A percentile compares a stretch with the other conserved stretches of the same genome.
These are phyloP conservation scores for Oophaga pumilio DNA, from an alignment of 2,113 vertebrate genomes.

Conservation along the genomic window DNA sequence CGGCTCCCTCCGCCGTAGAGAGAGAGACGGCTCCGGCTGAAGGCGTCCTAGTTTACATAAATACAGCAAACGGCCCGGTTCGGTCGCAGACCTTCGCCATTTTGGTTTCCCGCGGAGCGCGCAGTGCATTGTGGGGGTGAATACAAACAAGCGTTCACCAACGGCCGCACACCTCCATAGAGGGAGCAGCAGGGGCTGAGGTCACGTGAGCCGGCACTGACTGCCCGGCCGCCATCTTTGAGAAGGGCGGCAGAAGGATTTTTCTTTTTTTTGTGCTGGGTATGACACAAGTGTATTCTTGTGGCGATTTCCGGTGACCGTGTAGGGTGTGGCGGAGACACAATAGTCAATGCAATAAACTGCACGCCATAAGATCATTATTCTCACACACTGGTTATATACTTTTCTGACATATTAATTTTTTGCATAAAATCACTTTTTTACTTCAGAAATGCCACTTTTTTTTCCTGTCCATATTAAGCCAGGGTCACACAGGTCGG, in stretches of 20 bases:
- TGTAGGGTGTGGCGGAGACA: not conserved
- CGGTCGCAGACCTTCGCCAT: conserved; percentile 79
- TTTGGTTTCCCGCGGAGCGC: conserved; percentile 91
- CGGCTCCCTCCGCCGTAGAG: conserved; percentile 47
- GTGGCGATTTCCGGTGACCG: not conserved
- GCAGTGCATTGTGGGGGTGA: conserved; percentile 84
- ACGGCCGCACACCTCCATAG: conserved; percentile 20
- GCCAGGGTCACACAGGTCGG: too few species aligned
- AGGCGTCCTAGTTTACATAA: not conserved
- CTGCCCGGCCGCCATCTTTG: not conserved
- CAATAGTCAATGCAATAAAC: not conserved
- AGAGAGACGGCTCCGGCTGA: conserved; percentile 17
- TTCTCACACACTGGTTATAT: too few species aligned
- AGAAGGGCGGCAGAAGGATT: not conserved
- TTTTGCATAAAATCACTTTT: too few species aligned
- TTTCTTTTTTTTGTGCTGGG: too few species aligned
- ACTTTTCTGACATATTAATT: too few species aligned
- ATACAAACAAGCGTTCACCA: conserved; percentile 51
- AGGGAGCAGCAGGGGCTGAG: not conserved
- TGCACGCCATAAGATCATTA: too few species aligned
- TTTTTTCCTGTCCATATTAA: too few species aligned
- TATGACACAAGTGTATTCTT: not conserved
- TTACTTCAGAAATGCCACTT: too few species aligned
- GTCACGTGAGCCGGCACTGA: not conserved
- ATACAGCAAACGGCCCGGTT: conserved; percentile 55